phyloP scores from a whole-genome alignment of 2,797 vertebrate species.

The Paguma larvata region DNA sequence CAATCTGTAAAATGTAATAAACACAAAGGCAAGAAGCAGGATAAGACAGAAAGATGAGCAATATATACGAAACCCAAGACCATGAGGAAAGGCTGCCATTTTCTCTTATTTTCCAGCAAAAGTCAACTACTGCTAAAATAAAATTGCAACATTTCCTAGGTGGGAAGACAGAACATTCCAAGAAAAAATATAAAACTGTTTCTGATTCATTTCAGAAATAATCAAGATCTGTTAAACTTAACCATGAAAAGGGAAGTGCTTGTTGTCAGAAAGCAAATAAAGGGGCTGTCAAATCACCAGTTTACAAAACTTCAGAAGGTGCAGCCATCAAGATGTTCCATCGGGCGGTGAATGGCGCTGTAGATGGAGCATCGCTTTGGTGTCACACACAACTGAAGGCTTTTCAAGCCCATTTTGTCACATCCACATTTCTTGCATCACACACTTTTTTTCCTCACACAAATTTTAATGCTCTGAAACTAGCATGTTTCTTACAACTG shows the following conservation, averaged over 20 bases:
- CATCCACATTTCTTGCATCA: not conserved
- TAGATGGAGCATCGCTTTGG: not conserved
- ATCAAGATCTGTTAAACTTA: not conserved
- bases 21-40: not conserved
- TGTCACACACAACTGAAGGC: not conserved
- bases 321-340: not conserved
- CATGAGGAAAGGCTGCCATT: not conserved
- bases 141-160: not conserved
- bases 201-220: slow-evolving; percentile 43
- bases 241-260: not conserved
- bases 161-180: not conserved
- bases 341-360: not conserved
- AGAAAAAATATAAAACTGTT: not conserved
- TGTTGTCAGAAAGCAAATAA: not conserved
- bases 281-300: not conserved
- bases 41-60: not conserved
- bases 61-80: not conserved
- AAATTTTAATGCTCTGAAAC: slow-evolving; percentile 1
- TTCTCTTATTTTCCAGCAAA: slow-evolving; percentile 18
- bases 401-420: not conserved
- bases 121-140: not conserved
- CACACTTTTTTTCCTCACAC: not conserved
- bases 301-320: not conserved
- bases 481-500: not conserved
- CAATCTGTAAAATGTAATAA: not conserved